Conservation (phyloP, 2,888 invertebrate species). For the Apamea monoglypha region DNA sequence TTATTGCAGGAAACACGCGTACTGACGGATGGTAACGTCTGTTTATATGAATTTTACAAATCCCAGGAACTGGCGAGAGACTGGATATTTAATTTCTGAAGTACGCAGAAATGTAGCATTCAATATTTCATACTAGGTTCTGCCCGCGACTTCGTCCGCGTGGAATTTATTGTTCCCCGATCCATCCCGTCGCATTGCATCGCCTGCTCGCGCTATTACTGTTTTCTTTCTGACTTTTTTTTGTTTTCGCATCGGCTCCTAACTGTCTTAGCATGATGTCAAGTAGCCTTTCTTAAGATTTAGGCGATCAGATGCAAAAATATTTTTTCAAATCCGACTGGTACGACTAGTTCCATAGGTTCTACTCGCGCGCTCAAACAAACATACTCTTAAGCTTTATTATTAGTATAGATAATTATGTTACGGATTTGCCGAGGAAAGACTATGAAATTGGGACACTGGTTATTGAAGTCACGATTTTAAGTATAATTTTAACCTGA, state of each 20-base stretch:
- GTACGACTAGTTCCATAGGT: not conserved
- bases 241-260: not conserved
- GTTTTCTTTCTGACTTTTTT: not conserved
- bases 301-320: not conserved
- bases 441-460: not conserved
- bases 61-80: slow-evolving; percentile 33
- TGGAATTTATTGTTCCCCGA: not conserved
- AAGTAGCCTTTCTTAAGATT: not conserved
- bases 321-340: no score
- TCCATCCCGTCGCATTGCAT: not conserved
- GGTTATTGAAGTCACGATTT: not conserved
- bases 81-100: slow-evolving; percentile 11
- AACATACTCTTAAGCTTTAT: not conserved
- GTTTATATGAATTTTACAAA: slow-evolving; percentile 46
- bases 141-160: not conserved
- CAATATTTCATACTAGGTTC: slow-evolving; percentile 24
- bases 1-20: slow-evolving; percentile 62
- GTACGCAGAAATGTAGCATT: not conserved
- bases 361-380: not conserved
- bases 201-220: no score
- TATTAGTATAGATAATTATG: not conserved
- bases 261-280: not conserved
- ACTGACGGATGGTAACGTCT: slow-evolving; percentile 59
- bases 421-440: not conserved
- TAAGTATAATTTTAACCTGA: not conserved